Evolutionary conservation across 2,113 vertebrate genomes (phyloP).

Genomic region (Podarcis raffonei): DNA sequence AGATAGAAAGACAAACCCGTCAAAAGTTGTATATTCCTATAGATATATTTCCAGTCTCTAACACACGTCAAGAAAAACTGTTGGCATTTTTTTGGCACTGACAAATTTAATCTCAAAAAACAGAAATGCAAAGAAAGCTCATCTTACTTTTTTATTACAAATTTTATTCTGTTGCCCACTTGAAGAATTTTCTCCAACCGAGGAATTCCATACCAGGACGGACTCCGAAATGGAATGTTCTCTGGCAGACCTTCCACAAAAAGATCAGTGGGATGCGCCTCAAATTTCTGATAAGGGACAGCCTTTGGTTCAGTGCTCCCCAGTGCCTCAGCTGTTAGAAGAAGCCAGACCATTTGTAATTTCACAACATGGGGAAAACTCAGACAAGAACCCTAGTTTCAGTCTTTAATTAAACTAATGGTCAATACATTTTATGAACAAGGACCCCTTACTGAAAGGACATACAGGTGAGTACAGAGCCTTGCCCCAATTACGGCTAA

Average conservation of each 20-base stretch:
- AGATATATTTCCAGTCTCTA: background rate
- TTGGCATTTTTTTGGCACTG: background rate
- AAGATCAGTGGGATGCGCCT: conserved; percentile 77
- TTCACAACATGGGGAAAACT: background rate
- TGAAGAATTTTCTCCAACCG: conserved; percentile 81
- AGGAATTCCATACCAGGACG: conserved; percentile 83
- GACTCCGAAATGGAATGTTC: conserved; percentile 80
- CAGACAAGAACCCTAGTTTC: background rate
- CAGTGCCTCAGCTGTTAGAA: conserved; percentile 75
- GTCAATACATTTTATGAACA: background rate
- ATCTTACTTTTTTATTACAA: conserved; percentile 81
- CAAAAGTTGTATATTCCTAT: background rate
- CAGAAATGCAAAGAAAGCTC: background rate
- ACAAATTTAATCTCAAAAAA: background rate
- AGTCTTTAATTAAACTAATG: too few species aligned
- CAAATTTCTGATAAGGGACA: conserved; percentile 83
- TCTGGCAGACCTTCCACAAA: conserved; percentile 81
- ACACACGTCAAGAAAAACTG: background rate
- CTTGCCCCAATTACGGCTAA: background rate
- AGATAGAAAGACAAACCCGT: background rate
- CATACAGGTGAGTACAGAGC: background rate
- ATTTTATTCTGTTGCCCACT: conserved; percentile 75
- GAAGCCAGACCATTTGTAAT: background rate
- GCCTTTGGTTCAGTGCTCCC: conserved; percentile 77
- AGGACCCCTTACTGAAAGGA: background rate